Evolutionary conservation across 2,888 invertebrate genomes (phyloP).

Genomic region (Drosophila mayaguana): DNA sequence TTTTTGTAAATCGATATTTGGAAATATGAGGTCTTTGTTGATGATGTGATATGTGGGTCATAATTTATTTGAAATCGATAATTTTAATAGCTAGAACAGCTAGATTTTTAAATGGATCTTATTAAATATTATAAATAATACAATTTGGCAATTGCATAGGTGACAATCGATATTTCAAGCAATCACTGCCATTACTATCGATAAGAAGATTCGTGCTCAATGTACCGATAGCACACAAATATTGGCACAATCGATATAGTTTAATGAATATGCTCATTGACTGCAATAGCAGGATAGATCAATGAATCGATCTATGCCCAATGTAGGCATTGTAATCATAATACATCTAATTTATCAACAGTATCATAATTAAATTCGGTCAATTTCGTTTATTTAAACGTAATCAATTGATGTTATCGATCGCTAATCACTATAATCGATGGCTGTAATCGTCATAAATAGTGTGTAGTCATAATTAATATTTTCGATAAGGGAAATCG

Average conservation of each 20-base stretch:
- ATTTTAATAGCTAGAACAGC: too few relatives aligned
- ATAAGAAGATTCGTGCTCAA: background rate
- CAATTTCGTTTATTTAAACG: too few relatives aligned
- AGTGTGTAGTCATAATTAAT: background rate
- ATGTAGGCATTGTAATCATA: too few relatives aligned
- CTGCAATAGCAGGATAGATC: too few relatives aligned
- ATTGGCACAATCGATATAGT: too few relatives aligned
- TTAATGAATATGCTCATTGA: too few relatives aligned
- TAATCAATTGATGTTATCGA: background rate
- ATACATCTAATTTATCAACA: too few relatives aligned
- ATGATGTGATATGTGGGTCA: background rate
- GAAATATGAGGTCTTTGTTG: background rate
- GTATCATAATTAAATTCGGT: background rate
- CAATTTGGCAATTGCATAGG: background rate
- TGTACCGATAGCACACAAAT: too few relatives aligned
- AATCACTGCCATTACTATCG: background rate
- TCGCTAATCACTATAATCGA: background rate
- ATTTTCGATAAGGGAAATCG: background rate
- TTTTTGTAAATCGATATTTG: slow-evolving; percentile 9
- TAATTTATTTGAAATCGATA: background rate
- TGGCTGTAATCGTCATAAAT: background rate
- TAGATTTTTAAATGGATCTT: background rate
- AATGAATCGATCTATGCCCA: too few relatives aligned
- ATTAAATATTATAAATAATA: background rate
- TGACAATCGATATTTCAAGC: background rate